phyloP scores from a whole-genome alignment of 1,140 invertebrate species.

The Drosophila serrata region DNA sequence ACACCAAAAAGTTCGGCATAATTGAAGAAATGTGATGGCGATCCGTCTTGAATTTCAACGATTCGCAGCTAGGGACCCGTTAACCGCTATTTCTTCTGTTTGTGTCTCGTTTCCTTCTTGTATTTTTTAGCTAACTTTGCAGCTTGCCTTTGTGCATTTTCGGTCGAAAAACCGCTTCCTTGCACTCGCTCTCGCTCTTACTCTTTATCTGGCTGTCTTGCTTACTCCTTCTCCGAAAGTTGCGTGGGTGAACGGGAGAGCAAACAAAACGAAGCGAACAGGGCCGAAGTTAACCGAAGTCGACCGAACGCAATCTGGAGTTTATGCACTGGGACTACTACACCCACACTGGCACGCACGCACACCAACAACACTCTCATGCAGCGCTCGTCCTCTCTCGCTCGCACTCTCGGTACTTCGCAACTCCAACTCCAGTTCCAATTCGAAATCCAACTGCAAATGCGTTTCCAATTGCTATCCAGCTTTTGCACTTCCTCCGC shows the following conservation, averaged over 20 bases:
- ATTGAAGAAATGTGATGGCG: conserved; percentile 47
- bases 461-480: conserved; percentile 29
- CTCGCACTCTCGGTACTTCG: conserved; percentile 20
- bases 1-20: conserved; percentile 33
- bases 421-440: conserved; percentile 36
- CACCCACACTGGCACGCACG: conserved; percentile 50
- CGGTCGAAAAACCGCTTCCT: conserved; percentile 43
- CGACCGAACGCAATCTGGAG: conserved; percentile 37
- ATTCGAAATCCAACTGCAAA: conserved; percentile 55
- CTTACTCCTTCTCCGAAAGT: conserved; percentile 15
- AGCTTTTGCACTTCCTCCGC: conserved; percentile 16
- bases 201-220: conserved; percentile 28
- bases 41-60: conserved; percentile 46
- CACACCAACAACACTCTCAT: conserved; percentile 39
- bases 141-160: conserved; percentile 49
- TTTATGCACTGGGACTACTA: conserved; percentile 58
- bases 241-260: conserved; percentile 64
- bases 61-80: conserved; percentile 36
- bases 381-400: conserved; percentile 53
- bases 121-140: conserved; percentile 35
- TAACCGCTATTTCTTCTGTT: conserved; percentile 46
- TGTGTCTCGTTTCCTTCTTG: conserved; percentile 15
- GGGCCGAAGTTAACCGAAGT: conserved; percentile 12
- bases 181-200: conserved; percentile 19
- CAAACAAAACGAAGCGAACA: conserved; percentile 32